phyloP scores from a whole-genome alignment of 2,888 invertebrate genomes.

The Icerya purchasi region DNA sequence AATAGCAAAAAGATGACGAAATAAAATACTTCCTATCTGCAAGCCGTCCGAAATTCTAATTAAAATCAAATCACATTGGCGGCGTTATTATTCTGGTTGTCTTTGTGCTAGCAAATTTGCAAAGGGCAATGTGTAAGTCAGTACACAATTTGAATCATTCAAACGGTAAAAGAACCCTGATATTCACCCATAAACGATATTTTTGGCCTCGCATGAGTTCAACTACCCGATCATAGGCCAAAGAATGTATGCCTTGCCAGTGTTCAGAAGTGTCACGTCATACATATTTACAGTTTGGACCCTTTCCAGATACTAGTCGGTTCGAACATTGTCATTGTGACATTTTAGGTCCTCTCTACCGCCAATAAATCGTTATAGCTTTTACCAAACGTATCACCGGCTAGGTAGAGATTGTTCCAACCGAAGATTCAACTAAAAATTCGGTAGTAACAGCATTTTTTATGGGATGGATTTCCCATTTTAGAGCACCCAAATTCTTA shows the following conservation, averaged over 20 bases:
- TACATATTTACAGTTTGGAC: constrained; percentile 16
- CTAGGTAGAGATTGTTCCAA: constrained; percentile 3
- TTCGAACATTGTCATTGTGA: constrained; percentile 28
- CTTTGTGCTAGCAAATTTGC: too few species aligned
- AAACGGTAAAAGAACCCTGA: too few species aligned
- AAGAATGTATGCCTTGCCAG: constrained; percentile 22
- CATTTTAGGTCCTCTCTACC: constrained; percentile 26
- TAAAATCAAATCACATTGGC: too few species aligned
- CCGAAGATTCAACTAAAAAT: not conserved
- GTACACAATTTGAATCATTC: too few species aligned
- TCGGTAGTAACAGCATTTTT: constrained; percentile 9
- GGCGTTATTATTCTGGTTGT: too few species aligned
- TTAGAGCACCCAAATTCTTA: constrained; percentile 23
- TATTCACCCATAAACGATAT: too few species aligned
- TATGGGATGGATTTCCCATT: constrained; percentile 25
- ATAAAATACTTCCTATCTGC: too few species aligned
- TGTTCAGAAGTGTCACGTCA: constrained; percentile 21
- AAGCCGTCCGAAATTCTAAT: too few species aligned
- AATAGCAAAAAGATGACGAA: too few species aligned
- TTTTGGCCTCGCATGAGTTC: too few species aligned
- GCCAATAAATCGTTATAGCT: constrained; percentile 18
- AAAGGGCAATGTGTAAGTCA: too few species aligned
- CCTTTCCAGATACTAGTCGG: constrained; percentile 21
- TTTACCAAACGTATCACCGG: constrained; percentile 2
- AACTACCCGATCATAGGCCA: constrained; percentile 19